Evolutionary conservation across 1,140 invertebrate genomes (phyloP).

Genomic region (Ooceraea biroi): DNA sequence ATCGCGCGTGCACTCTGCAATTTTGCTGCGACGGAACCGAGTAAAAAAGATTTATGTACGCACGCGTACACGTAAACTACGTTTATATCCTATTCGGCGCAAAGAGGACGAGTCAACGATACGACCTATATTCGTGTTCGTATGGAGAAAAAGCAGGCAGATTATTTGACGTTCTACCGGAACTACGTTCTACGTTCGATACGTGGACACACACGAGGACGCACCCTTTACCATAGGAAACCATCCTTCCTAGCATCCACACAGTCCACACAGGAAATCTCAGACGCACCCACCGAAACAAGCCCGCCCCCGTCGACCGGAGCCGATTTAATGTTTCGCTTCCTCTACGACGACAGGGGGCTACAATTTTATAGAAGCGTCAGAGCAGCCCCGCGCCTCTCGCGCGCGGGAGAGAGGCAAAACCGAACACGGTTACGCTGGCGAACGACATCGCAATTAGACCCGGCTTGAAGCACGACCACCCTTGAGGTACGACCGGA

Average conservation of each 20-base stretch:
- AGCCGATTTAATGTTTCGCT: constrained; percentile 85
- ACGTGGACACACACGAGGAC: constrained; percentile 66
- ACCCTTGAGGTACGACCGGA: neutral
- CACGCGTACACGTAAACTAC: constrained; percentile 6
- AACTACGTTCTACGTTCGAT: constrained; percentile 37
- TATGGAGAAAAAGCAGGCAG: constrained; percentile 16
- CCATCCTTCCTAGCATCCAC: constrained; percentile 82
- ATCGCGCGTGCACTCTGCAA: constrained; percentile 12
- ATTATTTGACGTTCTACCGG: constrained; percentile 47
- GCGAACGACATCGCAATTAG: constrained; percentile 60
- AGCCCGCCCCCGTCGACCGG: constrained; percentile 78
- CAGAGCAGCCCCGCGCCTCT: constrained; percentile 56
- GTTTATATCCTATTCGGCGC: too few species aligned
- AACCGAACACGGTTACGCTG: constrained; percentile 38
- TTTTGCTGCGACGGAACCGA: constrained; percentile 7
- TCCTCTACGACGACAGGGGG: constrained; percentile 83
- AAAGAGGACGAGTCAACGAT: neutral
- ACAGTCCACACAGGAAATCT: constrained; percentile 84
- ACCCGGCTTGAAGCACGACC: constrained; percentile 12
- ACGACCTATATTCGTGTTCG: constrained; percentile 44
- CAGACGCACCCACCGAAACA: constrained; percentile 85
- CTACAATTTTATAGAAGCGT: constrained; percentile 82
- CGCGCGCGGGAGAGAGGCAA: constrained; percentile 47
- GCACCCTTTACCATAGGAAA: constrained; percentile 79
- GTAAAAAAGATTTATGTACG: constrained; percentile 13